Conservation (phyloP, 2,113 vertebrate genomes). For the Alaudala cheleensis region DNA sequence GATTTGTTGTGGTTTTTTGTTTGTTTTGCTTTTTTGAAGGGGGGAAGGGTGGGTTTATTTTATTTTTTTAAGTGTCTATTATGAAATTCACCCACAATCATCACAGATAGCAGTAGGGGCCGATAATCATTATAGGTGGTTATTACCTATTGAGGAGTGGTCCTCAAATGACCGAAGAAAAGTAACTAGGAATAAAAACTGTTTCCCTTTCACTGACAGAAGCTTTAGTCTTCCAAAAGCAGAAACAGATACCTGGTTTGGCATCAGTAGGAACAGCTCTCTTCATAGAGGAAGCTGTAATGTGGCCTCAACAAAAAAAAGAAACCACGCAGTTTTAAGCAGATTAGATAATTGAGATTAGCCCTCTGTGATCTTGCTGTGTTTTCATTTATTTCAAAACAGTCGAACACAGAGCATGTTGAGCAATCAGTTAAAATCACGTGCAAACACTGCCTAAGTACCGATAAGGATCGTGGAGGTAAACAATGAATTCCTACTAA, state of each 20-base stretch:
- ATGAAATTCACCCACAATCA: not conserved
- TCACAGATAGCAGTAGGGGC: not conserved
- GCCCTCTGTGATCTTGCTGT: conserved; percentile 69
- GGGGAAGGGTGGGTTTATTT: not conserved
- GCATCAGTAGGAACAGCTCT: not conserved
- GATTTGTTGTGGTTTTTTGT: accelerated
- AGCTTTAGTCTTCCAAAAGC: not conserved
- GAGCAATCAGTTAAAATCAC: conserved; percentile 82
- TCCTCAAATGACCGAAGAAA: not conserved
- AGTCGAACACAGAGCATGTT: conserved; percentile 69
- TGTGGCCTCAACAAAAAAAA: conserved; percentile 55
- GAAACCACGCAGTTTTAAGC: conserved; percentile 62
- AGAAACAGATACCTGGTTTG: conserved; percentile 16
- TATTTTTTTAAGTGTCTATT: not conserved
- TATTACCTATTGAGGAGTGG: not conserved
- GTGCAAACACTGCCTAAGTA: conserved; percentile 83
- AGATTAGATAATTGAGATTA: conserved; percentile 75
- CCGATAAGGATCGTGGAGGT: conserved; percentile 84
- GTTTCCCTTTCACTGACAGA: not conserved
- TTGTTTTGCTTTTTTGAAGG: not conserved
- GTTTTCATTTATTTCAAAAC: conserved; percentile 79
- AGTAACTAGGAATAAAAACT: not conserved
- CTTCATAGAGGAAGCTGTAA: conserved; percentile 26
- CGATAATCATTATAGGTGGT: not conserved
- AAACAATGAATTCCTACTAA: conserved; percentile 88